Percentiles rank a stretch among this genome's conserved stretches.
Evolutionary conservation across 1,140 invertebrate genomes (phyloP).

Genomic region (Dermatophagoides farinae): DNA sequence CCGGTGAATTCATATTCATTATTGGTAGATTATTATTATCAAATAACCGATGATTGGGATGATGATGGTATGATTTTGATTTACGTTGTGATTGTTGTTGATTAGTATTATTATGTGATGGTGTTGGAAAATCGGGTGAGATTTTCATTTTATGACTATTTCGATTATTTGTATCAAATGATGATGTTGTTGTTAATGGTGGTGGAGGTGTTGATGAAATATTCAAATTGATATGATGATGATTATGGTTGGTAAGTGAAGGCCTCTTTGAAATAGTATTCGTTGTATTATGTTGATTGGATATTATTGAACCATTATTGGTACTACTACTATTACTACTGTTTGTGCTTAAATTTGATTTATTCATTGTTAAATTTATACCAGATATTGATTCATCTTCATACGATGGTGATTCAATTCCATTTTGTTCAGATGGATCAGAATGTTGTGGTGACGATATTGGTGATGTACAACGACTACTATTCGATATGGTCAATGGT

Average conservation of each 20-base stretch:
- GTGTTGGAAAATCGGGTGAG: neutral
- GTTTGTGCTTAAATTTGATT: neutral
- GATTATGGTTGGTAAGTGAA: neutral
- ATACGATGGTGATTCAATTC: neutral
- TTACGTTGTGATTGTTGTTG: neutral
- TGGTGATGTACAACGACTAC: constrained; percentile 1
- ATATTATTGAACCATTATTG: too few species aligned
- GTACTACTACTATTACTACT: neutral
- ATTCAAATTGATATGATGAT: neutral
- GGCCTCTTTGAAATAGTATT: too few species aligned
- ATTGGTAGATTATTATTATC: neutral
- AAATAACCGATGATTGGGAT: neutral
- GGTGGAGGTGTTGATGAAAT: neutral
- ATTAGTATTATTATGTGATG: neutral
- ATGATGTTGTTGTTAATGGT: neutral
- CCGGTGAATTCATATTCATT: neutral
- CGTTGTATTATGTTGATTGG: too few species aligned
- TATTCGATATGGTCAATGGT: neutral
- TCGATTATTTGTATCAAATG: neutral
- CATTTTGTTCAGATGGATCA: neutral
- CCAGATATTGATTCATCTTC: neutral
- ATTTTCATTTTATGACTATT: too few species aligned
- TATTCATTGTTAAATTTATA: neutral
- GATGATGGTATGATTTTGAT: neutral
- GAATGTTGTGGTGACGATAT: neutral